phyloP scores from a whole-genome alignment of 2,888 invertebrate genomes.

The Abrostola triplasia region DNA sequence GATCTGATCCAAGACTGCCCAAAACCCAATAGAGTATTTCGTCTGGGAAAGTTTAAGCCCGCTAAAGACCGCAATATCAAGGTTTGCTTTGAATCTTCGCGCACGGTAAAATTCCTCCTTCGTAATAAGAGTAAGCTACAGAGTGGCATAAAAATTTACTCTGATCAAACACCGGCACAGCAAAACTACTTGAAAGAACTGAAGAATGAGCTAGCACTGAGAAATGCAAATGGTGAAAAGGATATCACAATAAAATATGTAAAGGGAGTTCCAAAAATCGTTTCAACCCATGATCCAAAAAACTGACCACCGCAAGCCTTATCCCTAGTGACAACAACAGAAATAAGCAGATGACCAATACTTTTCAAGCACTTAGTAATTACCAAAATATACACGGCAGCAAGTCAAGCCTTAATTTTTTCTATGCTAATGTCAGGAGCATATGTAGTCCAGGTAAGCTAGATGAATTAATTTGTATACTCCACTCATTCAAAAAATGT shows the following conservation, averaged over 20 bases:
- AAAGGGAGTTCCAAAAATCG: neutral
- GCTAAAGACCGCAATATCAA: neutral
- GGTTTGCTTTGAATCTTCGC: constrained; percentile 1
- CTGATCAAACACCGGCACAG: neutral
- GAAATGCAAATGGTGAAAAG: constrained; percentile 1
- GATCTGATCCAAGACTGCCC: too few relatives aligned
- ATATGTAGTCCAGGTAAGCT: constrained; percentile 44
- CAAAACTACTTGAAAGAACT: neutral
- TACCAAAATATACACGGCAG: neutral
- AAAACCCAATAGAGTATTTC: too few relatives aligned
- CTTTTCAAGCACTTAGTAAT: neutral
- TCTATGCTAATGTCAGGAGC: constrained; percentile 49
- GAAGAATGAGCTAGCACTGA: neutral
- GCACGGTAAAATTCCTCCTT: neutral
- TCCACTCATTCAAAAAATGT: constrained; percentile 25
- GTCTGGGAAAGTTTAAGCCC: too few relatives aligned
- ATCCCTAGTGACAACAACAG: too few relatives aligned
- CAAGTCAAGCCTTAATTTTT: constrained; percentile 21
- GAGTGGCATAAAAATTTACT: neutral
- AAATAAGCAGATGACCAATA: neutral
- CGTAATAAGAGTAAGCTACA: neutral
- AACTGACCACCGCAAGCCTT: neutral
- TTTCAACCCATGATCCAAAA: neutral
- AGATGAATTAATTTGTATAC: constrained; percentile 43
- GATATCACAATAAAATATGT: neutral